Evolutionary conservation across 2,113 vertebrate genomes (phyloP).

Genomic region (Daphoenositta chrysoptera): DNA sequence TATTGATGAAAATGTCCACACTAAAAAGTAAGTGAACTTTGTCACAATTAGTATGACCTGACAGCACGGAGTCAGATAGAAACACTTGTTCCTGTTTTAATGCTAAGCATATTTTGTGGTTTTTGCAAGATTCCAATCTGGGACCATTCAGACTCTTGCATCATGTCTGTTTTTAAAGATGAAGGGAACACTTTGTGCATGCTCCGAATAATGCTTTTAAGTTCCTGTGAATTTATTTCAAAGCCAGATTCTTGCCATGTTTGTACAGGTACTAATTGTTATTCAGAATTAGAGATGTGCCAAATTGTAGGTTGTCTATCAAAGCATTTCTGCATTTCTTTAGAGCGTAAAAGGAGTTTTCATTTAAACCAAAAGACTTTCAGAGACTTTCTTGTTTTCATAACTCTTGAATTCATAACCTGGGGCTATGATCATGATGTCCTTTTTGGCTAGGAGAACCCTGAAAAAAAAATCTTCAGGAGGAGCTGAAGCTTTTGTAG

Average conservation of each 20-base stretch:
- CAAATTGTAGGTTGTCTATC: not conserved
- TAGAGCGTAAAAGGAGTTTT: not conserved
- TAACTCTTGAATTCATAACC: not conserved
- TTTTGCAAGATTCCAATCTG: constrained; percentile 1
- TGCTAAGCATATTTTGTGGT: constrained; percentile 6
- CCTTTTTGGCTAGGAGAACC: not conserved
- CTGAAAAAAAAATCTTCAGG: not conserved
- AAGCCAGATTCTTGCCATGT: not conserved
- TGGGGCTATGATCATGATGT: not conserved
- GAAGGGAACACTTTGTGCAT: constrained; percentile 23
- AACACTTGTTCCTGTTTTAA: not conserved
- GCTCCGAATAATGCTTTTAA: not conserved
- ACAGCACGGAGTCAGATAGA: not conserved
- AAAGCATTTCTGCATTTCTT: not conserved
- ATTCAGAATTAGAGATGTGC: not conserved
- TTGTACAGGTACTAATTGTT: constrained; percentile 3
- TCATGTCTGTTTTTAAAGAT: constrained; percentile 40
- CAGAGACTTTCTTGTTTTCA: not conserved
- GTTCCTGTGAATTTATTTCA: constrained; percentile 9
- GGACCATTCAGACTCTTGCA: constrained; percentile 11
- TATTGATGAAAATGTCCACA: not conserved
- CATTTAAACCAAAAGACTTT: not conserved
- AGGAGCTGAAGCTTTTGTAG: not conserved
- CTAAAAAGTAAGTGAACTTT: not conserved
- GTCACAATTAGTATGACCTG: not conserved